Conservation (phyloP, 2,888 invertebrate species). For the Metopia argyrocephala region DNA sequence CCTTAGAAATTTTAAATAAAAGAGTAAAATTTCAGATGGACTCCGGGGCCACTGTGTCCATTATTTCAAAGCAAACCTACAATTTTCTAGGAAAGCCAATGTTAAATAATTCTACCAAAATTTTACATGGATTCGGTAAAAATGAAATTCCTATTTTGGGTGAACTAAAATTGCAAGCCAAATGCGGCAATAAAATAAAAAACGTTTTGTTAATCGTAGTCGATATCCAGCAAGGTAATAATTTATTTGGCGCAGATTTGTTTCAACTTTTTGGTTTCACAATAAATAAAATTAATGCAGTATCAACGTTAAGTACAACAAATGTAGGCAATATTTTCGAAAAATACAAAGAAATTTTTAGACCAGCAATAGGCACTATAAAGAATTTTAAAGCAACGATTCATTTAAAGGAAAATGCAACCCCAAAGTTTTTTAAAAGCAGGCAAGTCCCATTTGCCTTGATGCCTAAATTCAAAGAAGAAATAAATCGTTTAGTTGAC, state of each 20-base stretch:
- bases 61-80: too few relatives aligned
- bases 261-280: conserved; percentile 40
- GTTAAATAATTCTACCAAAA: conserved; percentile 8
- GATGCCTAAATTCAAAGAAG: conserved; percentile 48
- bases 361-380: conserved; percentile 40
- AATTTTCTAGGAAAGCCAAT: conserved; percentile 25
- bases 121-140: conserved; percentile 46
- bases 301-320: not conserved
- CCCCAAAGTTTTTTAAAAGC: conserved; percentile 45
- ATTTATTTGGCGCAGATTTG: conserved; percentile 51
- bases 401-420: conserved; percentile 52
- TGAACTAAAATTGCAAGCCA: conserved; percentile 11
- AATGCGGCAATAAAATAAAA: conserved; percentile 26
- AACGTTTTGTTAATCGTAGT: not conserved
- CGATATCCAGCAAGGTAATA: conserved; percentile 29
- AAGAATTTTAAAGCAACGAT: conserved; percentile 56
- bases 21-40: too few relatives aligned
- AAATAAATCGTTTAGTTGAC: conserved; percentile 57
- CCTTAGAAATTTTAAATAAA: too few relatives aligned
- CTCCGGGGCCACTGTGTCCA: too few relatives aligned
- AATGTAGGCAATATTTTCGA: not conserved
- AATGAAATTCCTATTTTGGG: conserved; percentile 42
- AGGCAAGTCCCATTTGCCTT: conserved; percentile 64
- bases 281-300: not conserved
- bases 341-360: conserved; percentile 18